Base-by-base conservation (phyloP, 2,797 vertebrate genomes). In the Gallinago stenura region DNA sequence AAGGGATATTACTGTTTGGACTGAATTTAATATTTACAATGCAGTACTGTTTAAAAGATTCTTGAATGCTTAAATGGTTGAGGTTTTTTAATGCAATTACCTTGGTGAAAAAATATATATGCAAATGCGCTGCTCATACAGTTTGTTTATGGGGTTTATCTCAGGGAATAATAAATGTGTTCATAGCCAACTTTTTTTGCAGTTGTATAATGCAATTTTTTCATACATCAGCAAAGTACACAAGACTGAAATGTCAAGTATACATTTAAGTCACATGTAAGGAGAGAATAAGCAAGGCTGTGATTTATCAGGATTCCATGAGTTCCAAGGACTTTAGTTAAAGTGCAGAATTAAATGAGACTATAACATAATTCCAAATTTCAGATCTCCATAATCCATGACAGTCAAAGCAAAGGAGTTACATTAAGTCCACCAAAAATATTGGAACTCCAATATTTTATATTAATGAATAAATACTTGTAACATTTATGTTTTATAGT, bases 241-340 rank as follows among this genome's bases (percentile, higher is more conserved):
- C 73, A 80, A 39, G 82, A 70, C 76, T 76, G 88, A 96, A 94
- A 94, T 81, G 78, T 84, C 91, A 87, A 87, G 57, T 87, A 73
- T 84, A 89, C 51, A 80, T 84, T 89, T 89, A 87, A 91, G 78
- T 64, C 81, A 76, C 6, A 10, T 43, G 69, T 13, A 14, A 13
- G 54, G 25, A 37, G 57, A 48, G 21, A 56, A 82, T 75, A 48
- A 62, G 72, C 45, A 76, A 83, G 43, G 58, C 43, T 83, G 57
- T 65, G 58, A 86, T 79, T 86, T 86, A 86, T 66, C 51, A 85
- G 57, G 57, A 82, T 78, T 92, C 58, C 28, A 6, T 7, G 16
- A 75, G 62, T 61, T 85, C 48, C 28, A 92, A 81, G 72, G 81
- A 82, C 87, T 70, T 82, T 19, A 71, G 56, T 33, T 30, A 75